These are phyloP conservation scores for human DNA, from an alignment of 2,113 vertebrate species.

Conservation along the genomic window DNA sequence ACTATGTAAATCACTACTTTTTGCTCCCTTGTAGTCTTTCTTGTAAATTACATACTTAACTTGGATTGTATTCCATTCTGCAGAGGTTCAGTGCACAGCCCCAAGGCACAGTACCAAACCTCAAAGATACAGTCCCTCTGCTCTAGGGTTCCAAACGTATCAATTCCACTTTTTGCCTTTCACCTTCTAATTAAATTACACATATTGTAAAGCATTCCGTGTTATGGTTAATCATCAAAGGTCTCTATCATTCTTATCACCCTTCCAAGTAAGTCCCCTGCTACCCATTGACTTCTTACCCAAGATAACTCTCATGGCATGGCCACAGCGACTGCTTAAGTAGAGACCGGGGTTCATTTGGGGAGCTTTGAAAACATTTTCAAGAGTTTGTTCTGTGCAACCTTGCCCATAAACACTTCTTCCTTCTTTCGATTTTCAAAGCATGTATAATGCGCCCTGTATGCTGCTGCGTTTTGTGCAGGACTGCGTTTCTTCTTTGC, in stretches of 20 bases:
- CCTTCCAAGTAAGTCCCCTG: conserved; percentile 21
- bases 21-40: background rate
- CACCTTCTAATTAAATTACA: conserved; percentile 6
- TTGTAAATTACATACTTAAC: background rate
- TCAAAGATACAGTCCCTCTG: background rate
- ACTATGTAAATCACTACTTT: background rate
- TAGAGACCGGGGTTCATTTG: background rate
- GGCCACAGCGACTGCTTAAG: background rate
- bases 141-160: background rate
- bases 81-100: background rate
- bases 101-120: background rate
- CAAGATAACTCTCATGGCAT: background rate
- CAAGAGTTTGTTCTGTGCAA: conserved; percentile 43
- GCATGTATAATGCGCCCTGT: conserved; percentile 3
- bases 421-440: conserved; percentile 20
- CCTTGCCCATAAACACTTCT: background rate
- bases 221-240: conserved; percentile 21
- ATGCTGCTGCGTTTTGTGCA: background rate
- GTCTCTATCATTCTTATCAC: background rate
- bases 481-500: conserved; percentile 39
- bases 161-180: background rate
- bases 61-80: background rate
- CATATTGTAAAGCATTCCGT: background rate
- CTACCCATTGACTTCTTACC: background rate
- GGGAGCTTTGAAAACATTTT: conserved; percentile 23